Percentiles rank a stretch among this genome's conserved stretches.
Evolutionary conservation across 2,888 invertebrate species (phyloP).

Genomic region (Atethmia centrago): DNA sequence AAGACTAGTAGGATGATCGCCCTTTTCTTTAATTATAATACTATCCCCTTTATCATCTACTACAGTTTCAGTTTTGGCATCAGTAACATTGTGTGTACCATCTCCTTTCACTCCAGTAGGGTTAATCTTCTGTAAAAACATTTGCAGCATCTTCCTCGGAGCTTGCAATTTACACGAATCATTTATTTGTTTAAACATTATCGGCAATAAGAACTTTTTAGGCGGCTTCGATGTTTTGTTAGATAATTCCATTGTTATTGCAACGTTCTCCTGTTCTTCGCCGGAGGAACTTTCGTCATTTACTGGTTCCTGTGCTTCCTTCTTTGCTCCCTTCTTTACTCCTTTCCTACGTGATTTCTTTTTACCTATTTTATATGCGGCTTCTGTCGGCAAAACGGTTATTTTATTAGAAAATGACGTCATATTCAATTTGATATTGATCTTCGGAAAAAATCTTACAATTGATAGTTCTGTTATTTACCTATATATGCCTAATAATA

Average conservation of each 20-base stretch:
- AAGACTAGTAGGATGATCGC: neutral
- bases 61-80: slow-evolving; percentile 5
- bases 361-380: slow-evolving; percentile 33
- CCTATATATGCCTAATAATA: neutral
- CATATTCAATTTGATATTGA: neutral
- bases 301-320: neutral
- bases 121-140: slow-evolving; percentile 63
- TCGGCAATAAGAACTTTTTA: slow-evolving; percentile 78
- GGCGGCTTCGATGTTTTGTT: slow-evolving; percentile 58
- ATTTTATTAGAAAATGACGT: neutral
- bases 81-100: slow-evolving; percentile 3
- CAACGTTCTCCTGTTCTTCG: slow-evolving; percentile 60
- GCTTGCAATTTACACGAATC: slow-evolving; percentile 52
- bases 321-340: slow-evolving; percentile 53
- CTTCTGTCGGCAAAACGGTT: slow-evolving; percentile 33
- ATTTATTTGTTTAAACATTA: slow-evolving; percentile 68
- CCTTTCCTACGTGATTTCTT: slow-evolving; percentile 35
- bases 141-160: slow-evolving; percentile 70
- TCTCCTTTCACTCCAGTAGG: slow-evolving; percentile 31
- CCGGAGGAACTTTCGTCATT: slow-evolving; percentile 20
- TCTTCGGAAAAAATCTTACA: neutral
- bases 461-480: neutral
- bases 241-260: slow-evolving; percentile 58
- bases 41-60: slow-evolving; percentile 35
- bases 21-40: neutral